Conservation (phyloP, 2,888 invertebrate species). For the Ypsolopha sequella region DNA sequence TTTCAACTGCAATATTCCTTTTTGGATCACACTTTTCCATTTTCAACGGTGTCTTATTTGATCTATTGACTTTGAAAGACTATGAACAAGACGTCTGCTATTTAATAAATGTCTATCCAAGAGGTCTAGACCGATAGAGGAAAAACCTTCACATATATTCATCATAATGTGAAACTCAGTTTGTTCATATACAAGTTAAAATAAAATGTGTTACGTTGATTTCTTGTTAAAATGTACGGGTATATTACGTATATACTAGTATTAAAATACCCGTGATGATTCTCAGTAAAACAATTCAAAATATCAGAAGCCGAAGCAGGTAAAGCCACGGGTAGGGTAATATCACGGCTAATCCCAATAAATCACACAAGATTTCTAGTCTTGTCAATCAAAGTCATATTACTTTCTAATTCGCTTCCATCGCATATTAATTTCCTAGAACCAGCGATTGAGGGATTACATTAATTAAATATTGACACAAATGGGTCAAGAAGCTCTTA, state of each 20-base stretch:
- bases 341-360: not conserved
- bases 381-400: not conserved
- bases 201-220: no score
- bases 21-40: not conserved
- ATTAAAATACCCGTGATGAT: no score
- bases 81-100: not conserved
- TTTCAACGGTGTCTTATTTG: no score
- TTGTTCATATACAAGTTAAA: no score
- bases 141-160: no score
- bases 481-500: conserved; percentile 59
- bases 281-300: no score
- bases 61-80: not conserved
- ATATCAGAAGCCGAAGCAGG: no score
- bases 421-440: not conserved
- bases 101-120: not conserved
- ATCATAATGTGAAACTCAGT: no score
- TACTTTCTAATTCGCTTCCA: not conserved
- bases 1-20: conserved; percentile 12
- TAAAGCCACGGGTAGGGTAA: not conserved
- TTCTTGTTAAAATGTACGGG: no score
- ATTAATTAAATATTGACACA: conserved; percentile 37
- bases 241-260: no score
- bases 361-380: not conserved
- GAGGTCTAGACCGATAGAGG: not conserved
- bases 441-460: not conserved